A percentile compares a stretch with the other conserved stretches of the same genome.
Evolutionary conservation across 2,888 invertebrate species (phyloP).

Genomic region (Osedax frankpressi): DNA sequence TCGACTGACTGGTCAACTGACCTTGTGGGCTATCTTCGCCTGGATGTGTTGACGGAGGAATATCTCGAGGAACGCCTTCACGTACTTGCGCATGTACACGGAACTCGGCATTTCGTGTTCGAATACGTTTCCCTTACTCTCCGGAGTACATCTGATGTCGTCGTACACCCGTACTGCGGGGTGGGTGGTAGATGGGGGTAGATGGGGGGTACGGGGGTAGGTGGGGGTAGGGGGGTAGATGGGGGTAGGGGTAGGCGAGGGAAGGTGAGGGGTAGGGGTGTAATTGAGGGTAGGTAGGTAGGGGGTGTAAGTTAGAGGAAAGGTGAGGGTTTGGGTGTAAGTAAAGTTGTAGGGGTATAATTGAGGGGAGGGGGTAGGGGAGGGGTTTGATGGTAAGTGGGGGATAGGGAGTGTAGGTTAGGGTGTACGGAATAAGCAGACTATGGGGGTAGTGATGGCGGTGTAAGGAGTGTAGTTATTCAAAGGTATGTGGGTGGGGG

Average conservation of each 20-base stretch:
- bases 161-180: too few relatives aligned
- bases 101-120: too few relatives aligned
- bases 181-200: neutral
- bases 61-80: too few relatives aligned
- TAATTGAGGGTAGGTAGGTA: neutral
- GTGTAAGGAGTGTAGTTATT: neutral
- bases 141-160: too few relatives aligned
- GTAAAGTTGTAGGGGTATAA: neutral
- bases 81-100: too few relatives aligned
- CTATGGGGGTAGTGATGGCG: neutral
- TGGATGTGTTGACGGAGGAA: too few relatives aligned
- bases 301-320: neutral
- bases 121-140: too few relatives aligned
- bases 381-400: neutral
- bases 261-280: neutral
- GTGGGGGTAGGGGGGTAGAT: neutral
- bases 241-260: neutral
- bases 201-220: neutral
- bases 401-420: too few relatives aligned
- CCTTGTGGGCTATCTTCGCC: too few relatives aligned
- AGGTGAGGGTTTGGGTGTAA: neutral
- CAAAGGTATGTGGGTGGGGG: neutral
- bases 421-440: neutral
- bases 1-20: too few relatives aligned
- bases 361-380: neutral